phyloP scores from a whole-genome alignment of 92 coral and sea anemone genomes.

The Anthopleura xanthogrammica region DNA sequence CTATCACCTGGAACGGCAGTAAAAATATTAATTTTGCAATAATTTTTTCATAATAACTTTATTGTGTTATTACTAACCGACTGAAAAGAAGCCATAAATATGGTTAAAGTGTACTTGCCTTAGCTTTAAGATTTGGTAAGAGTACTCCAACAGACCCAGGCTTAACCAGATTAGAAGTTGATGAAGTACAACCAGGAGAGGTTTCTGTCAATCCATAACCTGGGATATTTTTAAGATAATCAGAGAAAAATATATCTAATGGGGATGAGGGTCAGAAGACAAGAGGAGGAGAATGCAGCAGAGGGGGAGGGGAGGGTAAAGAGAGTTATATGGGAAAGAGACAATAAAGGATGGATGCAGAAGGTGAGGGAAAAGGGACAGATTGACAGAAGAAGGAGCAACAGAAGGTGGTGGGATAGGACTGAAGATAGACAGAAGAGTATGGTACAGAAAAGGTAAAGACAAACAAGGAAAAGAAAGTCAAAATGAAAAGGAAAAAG shows the following conservation, averaged over 20 bases:
- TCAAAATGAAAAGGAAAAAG: neutral
- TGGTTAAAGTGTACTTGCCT: constrained; percentile 24
- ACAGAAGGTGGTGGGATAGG: too few relatives aligned
- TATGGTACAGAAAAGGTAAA: neutral
- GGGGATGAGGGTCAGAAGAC: too few relatives aligned
- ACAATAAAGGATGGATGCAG: too few relatives aligned
- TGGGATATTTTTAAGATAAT: neutral
- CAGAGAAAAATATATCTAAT: too few relatives aligned
- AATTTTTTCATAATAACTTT: neutral
- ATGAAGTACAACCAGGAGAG: constrained; percentile 31
- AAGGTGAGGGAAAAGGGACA: too few relatives aligned
- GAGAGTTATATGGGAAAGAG: too few relatives aligned
- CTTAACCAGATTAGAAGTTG: constrained; percentile 26
- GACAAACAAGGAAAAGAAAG: neutral
- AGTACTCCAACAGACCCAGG: constrained; percentile 62
- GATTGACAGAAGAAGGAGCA: too few relatives aligned
- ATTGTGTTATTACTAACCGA: neutral
- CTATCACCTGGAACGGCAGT: constrained; percentile 46
- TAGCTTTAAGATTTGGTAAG: constrained; percentile 53
- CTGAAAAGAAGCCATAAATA: neutral
- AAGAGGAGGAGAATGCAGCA: neutral
- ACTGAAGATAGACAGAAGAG: too few relatives aligned
- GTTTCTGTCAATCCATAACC: constrained; percentile 81
- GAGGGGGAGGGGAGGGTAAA: too few relatives aligned
- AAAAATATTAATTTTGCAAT: neutral